Base-by-base conservation (phyloP, 2,797 vertebrate genomes). In the Eospalax fontanierii region DNA sequence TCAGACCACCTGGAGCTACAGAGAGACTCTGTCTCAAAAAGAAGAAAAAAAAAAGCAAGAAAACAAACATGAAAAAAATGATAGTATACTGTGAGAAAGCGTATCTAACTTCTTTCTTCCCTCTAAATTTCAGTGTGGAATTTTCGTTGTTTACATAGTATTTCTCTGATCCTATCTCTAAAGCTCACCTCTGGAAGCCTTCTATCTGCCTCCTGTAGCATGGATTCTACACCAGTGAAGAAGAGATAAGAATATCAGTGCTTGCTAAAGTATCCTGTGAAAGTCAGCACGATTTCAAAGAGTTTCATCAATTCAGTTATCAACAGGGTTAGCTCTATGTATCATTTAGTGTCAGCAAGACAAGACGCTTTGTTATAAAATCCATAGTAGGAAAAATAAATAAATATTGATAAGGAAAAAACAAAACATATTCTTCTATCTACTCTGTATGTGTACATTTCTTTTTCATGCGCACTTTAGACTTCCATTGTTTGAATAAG, bases 291-390 rank as follows among this genome's bases (percentile, higher is more conserved):
- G 80, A 50, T 21, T 76, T 81, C 80, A 82, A 88, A 88, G 21
- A n/a, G 11, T 73, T 65, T 70, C 26, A 59, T 70, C 54, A 43
- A 33, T 76, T 79, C 73, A 91, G 57, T 93, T 90, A 73, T 74
- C 74, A 50, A 7, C 12, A 3, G 30, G 6, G 4, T 83, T 93
- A 70, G 89, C 59, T 94, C 38, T 74, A n/a, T 21, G 19, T 66
- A 66, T 84, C 91, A 61, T 76, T 82, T 57, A 68, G 28, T 79
- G 35, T 70, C 92, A 93, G 43, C 15, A 82, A 75, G 80, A 43
- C 54, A 89, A 95, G 54, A 66, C 94, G 46, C 70, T 80, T 89
- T 40, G 38, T 75, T 84, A 92, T 43, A 80, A 91, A 86, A 81
- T 71, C 81, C 21, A 63, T 24, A n/a, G 74, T 3, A 70, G 74